phyloP scores from a whole-genome alignment of 2,113 vertebrate species.

The Anolis sagrei region DNA sequence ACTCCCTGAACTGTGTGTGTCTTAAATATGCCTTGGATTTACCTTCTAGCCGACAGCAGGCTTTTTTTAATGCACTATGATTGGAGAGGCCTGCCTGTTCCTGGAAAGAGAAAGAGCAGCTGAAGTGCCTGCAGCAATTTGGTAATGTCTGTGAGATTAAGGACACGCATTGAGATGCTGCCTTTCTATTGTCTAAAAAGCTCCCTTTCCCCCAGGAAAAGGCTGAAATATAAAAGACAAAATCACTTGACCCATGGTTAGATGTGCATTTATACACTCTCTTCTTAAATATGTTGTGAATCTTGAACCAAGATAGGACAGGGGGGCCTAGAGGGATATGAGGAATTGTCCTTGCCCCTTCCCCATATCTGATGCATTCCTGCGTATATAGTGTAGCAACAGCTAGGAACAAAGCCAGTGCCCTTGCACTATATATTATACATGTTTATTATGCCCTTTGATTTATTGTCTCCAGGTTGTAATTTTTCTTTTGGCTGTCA shows the following conservation, averaged over 20 bases:
- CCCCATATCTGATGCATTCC: not conserved
- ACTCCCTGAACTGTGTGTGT: accelerated
- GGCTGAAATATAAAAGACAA: constrained; percentile 17
- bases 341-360: not conserved
- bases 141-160: accelerated
- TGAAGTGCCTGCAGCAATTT: accelerated
- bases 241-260: not conserved
- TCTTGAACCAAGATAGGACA: not conserved
- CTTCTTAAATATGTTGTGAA: not conserved
- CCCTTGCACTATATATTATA: not conserved
- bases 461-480: not conserved
- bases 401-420: not conserved
- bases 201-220: not conserved
- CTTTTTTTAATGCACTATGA: not conserved
- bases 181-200: not conserved
- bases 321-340: not conserved
- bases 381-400: not conserved
- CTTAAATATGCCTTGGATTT: not conserved
- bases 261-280: not conserved
- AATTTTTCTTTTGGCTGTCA: constrained; percentile 17
- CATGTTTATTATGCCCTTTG: constrained; percentile 17
- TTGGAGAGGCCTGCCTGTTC: not conserved
- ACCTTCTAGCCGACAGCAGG: not conserved
- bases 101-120: not conserved
- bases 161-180: accelerated